Conservation (phyloP, 2,113 vertebrate genomes). For the Alligator sinensis region DNA sequence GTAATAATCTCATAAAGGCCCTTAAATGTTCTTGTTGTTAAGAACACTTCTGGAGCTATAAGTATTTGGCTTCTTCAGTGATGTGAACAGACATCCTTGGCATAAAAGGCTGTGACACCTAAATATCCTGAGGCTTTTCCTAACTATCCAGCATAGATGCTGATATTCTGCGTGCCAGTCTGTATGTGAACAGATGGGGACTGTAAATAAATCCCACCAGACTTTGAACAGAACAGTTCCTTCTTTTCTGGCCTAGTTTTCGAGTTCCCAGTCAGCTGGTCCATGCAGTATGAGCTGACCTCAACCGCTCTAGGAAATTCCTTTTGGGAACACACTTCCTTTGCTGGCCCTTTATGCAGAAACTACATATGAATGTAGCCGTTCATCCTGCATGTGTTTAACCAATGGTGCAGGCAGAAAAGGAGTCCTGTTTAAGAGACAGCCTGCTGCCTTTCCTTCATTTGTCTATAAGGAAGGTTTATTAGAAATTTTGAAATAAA, state of each 20-base stretch:
- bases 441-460: neutral
- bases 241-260: neutral
- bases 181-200: neutral
- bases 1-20: too few species aligned
- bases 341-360: fast-evolving
- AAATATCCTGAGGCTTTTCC: too few species aligned
- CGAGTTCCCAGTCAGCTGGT: neutral
- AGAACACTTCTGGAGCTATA: too few species aligned
- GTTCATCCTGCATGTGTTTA: fast-evolving
- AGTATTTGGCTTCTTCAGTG: too few species aligned
- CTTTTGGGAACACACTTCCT: neutral
- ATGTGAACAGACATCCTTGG: too few species aligned
- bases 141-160: too few species aligned
- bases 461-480: neutral
- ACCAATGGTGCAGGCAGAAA: neutral
- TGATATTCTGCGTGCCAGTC: neutral
- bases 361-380: neutral
- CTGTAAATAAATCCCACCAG: too few species aligned
- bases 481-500: neutral
- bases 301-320: neutral
- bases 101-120: too few species aligned
- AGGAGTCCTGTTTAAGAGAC: fast-evolving
- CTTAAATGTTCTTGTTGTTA: too few species aligned
- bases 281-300: neutral
- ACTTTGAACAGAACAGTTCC: neutral